Conservation (phyloP, 2,797 vertebrate genomes). For the Eulemur coronatus region DNA sequence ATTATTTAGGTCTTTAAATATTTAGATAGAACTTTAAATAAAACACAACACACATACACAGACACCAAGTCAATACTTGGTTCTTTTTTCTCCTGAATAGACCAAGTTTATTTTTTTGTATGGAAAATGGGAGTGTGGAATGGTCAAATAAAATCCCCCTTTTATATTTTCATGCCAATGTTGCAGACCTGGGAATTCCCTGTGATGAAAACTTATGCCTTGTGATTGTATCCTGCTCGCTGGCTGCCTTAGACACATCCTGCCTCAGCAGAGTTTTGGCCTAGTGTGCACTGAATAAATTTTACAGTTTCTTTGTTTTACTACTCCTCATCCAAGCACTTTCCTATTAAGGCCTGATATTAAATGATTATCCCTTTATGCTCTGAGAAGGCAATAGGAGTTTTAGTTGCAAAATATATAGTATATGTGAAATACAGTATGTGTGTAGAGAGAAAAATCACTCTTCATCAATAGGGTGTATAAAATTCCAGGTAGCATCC, state of each 20-base stretch:
- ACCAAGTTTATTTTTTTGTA: background rate
- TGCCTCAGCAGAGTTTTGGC: constrained; percentile 49
- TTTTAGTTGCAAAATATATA: constrained; percentile 41
- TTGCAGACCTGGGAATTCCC: background rate
- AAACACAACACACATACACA: background rate
- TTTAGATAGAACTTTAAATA: background rate
- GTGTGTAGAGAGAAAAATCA: background rate
- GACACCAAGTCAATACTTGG: background rate
- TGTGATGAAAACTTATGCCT: constrained; percentile 28
- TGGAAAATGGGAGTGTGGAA: background rate
- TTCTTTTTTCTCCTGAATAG: background rate
- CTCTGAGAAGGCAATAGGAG: constrained; percentile 47
- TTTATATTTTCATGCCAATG: background rate
- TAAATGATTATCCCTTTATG: constrained; percentile 66
- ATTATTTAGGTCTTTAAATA: background rate
- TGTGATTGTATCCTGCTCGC: constrained; percentile 40
- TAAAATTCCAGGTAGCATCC: background rate
- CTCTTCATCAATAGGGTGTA: background rate
- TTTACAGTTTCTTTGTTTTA: constrained; percentile 62
- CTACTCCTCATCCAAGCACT: constrained; percentile 51
- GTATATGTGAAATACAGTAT: constrained; percentile 34
- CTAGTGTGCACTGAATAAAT: constrained; percentile 46
- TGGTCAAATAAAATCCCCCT: background rate
- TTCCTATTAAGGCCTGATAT: constrained; percentile 60
- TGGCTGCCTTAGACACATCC: constrained; percentile 1